These are phyloP conservation scores for Macroteleia sp. DNA, from an alignment of 2,888 invertebrate genomes.

Conservation along the genomic window DNA sequence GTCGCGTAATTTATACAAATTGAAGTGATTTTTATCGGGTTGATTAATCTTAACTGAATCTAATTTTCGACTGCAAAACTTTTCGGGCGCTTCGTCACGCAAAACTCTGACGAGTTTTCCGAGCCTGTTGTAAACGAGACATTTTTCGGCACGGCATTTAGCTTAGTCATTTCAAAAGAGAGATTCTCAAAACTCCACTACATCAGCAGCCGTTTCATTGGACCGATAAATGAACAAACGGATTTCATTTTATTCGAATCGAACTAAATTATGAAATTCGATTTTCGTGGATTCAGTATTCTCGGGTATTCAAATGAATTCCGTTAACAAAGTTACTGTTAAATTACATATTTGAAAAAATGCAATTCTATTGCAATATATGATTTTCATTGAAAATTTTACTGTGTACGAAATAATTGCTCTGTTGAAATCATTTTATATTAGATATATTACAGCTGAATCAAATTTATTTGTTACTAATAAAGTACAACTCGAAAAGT, in stretches of 20 bases:
- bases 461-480: too few species aligned
- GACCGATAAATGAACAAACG: constrained; percentile 20
- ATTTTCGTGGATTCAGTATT: constrained; percentile 16
- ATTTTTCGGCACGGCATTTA: constrained; percentile 3
- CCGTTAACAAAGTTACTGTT: constrained; percentile 17
- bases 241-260: constrained; percentile 22
- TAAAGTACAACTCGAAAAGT: too few species aligned
- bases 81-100: constrained; percentile 26
- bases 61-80: constrained; percentile 33
- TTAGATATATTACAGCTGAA: too few species aligned
- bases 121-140: not conserved
- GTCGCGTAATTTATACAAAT: constrained; percentile 52
- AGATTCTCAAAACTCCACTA: not conserved
- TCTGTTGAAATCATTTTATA: too few species aligned
- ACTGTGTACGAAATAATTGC: not conserved
- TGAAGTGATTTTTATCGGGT: constrained; percentile 50
- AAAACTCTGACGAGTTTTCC: constrained; percentile 7
- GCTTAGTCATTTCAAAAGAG: constrained; percentile 6
- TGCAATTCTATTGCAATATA: not conserved
- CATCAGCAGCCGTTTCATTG: constrained; percentile 2
- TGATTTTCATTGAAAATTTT: not conserved
- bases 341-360: constrained; percentile 13
- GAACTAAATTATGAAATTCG: constrained; percentile 37
- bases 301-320: constrained; percentile 21
- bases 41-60: constrained; percentile 52